Percentiles rank a stretch among this genome's conserved stretches.
Evolutionary conservation across 2,888 invertebrate species (phyloP).

Genomic region (Drosophila melanocephala): DNA sequence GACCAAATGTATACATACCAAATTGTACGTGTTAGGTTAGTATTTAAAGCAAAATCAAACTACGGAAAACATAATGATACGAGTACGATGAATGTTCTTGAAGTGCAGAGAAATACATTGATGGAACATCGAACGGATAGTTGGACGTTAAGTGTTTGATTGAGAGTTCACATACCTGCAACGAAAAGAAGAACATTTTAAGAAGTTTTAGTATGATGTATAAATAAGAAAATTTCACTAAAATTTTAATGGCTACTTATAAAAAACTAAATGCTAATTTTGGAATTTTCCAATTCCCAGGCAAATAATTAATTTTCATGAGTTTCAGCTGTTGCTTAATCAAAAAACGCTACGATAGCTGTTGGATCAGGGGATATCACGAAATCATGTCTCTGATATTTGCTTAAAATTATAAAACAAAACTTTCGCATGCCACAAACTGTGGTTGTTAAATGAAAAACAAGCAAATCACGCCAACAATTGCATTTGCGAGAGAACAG

Average conservation of each 20-base stretch:
- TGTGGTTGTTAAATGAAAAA: constrained; percentile 73
- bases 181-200: constrained; percentile 22
- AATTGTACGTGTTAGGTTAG: constrained; percentile 32
- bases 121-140: constrained; percentile 60
- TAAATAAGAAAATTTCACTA: not conserved
- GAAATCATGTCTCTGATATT: constrained; percentile 49
- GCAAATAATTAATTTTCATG: not conserved
- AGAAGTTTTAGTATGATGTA: not conserved
- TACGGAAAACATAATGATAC: constrained; percentile 36
- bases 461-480: constrained; percentile 71
- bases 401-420: constrained; percentile 75
- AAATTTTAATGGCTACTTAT: not conserved
- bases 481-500: constrained; percentile 15
- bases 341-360: constrained; percentile 2
- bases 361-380: constrained; percentile 15
- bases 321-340: not conserved
- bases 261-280: not conserved
- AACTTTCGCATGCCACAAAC: constrained; percentile 63
- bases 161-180: constrained; percentile 44
- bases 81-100: constrained; percentile 27
- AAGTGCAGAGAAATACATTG: constrained; percentile 60
- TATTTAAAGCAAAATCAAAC: constrained; percentile 43
- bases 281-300: not conserved
- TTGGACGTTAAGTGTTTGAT: constrained; percentile 7
- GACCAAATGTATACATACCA: constrained; percentile 11